These are phyloP conservation scores for Buceros bicornis DNA, from an alignment of 2,797 vertebrate species.

Conservation along the genomic window DNA sequence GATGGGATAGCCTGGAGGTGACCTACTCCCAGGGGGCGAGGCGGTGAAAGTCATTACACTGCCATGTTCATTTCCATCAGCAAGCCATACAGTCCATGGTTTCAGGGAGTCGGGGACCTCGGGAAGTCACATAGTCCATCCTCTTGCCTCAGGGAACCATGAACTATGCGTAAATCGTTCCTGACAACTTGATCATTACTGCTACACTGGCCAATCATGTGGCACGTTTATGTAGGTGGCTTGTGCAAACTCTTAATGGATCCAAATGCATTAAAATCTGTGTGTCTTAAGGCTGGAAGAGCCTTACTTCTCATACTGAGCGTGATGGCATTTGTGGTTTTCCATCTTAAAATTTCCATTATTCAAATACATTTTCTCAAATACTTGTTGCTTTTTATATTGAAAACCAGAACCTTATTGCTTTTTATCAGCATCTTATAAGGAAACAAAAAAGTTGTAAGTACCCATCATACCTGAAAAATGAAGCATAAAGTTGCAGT, in stretches of 20 bases:
- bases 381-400: not conserved
- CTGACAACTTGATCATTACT: not conserved
- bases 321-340: not conserved
- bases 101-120: not conserved
- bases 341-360: not conserved
- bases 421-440: not conserved
- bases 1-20: not conserved
- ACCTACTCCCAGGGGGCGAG: not conserved
- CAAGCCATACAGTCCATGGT: not conserved
- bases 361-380: not conserved
- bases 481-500: not conserved
- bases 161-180: not conserved
- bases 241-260: conserved; percentile 5
- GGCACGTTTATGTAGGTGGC: conserved; percentile 15
- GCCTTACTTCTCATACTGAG: not conserved
- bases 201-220: not conserved
- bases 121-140: not conserved
- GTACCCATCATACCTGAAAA: not conserved
- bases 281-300: not conserved
- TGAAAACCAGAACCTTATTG: not conserved
- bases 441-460: not conserved
- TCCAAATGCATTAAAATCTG: not conserved
- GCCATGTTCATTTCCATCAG: conserved; percentile 26
- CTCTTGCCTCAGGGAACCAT: conserved; percentile 2
- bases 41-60: not conserved